Evolutionary conservation across 2,113 vertebrate genomes (phyloP), one percentile per base, ranked within the genome.

Genomic region (Orcinus orca): DNA sequence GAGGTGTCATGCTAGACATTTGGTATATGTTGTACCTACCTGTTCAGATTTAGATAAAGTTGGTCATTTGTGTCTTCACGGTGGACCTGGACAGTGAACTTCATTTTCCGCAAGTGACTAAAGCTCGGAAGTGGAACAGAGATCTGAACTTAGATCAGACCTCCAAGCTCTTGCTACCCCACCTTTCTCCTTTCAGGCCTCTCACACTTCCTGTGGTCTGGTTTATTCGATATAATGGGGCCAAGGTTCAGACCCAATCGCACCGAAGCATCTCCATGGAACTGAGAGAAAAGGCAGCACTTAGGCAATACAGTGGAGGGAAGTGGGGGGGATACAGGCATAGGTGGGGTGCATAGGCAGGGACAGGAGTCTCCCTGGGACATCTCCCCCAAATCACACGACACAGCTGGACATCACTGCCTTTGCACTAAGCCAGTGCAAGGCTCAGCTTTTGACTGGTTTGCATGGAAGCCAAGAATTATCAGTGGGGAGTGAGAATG

Each of bases 271-370:
- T 47, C 38, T 47, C 73, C 55, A 25, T 4, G 67, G 41, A 29
- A 12, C 33, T 0, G 4, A 85, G 81, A 96, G 58, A 26, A 95
- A 53, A 86, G 18, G 38, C 2, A 8, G 47, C 62, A 33, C 36
- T 33, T 8, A 5, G 33, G 17, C n/a, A 44, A 10, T 3, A 23
- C 17, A 6, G 1, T 1, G 2, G 36, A 50, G 25, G 2, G 41
- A 41, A 23, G 2, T 12, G 36, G 62, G 44, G 3, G 31, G 10
- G 26, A 17, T 4, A 2, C 31, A 17, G 67, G 44, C 38, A 6
- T 0, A 23, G 44, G 44, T n/a, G 13, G 13, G 2, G 0, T 33
- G 18, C 10, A 15, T 2, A 0, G 0, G 5, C 12, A 36, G 3
- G 9, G 38, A 6, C 4, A 14, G 25, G 47, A 18, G 31, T 68